These are phyloP conservation scores for Holothuria glaberrima DNA, from an alignment of 35 echinoderm and acorn worm genomes.

Conservation along the genomic window DNA sequence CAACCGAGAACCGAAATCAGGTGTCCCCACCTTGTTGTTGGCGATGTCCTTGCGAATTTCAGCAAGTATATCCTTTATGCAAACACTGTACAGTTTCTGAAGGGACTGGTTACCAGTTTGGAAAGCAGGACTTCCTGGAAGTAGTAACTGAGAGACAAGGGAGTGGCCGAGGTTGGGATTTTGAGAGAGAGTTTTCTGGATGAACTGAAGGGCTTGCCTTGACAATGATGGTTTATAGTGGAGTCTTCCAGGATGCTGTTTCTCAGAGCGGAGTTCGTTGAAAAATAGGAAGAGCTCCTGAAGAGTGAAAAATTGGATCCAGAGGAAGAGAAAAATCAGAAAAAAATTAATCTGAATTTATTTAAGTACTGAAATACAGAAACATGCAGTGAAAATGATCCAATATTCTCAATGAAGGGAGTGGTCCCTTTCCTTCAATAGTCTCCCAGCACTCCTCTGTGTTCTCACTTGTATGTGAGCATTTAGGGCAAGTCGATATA, in stretches of 20 bases:
- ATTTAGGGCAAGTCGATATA: no score
- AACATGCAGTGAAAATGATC: no score
- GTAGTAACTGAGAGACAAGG: conserved; percentile 60
- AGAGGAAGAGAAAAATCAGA: no score
- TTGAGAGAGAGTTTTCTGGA: conserved; percentile 45
- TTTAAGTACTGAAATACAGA: no score
- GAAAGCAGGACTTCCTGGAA: background rate
- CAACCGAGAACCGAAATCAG: background rate
- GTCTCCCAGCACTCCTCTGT: no score
- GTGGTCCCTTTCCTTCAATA: no score
- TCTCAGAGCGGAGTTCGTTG: conserved; percentile 29
- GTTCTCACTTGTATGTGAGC: no score
- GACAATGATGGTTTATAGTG: conserved; percentile 42
- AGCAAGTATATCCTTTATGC: conserved; percentile 63
- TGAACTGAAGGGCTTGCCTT: conserved; percentile 37
- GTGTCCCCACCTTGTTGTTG: conserved; percentile 35
- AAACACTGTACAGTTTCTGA: conserved; percentile 73
- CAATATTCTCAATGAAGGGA: no score
- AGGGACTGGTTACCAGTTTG: conserved; percentile 65
- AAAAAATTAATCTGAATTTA: no score
- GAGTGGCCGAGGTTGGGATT: conserved; percentile 69
- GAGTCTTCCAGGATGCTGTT: background rate
- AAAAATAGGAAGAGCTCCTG: conserved; percentile 79
- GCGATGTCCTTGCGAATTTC: conserved; percentile 27
- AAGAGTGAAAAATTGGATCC: background rate